These are phyloP conservation scores for Oreocharis arfaki DNA, from an alignment of 2,113 vertebrate genomes.

Conservation along the genomic window DNA sequence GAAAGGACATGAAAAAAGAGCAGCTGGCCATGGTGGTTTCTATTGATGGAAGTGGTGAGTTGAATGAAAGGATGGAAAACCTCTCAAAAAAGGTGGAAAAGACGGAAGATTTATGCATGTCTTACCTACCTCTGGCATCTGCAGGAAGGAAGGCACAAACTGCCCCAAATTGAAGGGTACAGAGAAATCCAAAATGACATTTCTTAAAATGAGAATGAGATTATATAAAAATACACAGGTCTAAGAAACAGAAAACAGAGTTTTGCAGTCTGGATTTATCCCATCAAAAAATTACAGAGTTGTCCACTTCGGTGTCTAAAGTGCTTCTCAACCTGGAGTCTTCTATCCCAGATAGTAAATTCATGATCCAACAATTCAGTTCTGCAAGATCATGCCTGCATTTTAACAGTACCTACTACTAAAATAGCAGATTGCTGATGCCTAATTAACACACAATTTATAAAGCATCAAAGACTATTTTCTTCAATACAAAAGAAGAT, in stretches of 20 bases:
- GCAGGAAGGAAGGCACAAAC: background rate
- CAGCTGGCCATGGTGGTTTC: background rate
- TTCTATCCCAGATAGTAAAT: background rate
- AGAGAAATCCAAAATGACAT: background rate
- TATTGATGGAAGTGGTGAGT: background rate
- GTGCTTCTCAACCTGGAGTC: background rate
- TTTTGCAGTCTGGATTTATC: background rate
- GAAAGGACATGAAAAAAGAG: background rate
- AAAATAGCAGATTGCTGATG: conserved; percentile 13
- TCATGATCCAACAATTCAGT: background rate
- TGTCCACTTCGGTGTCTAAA: background rate
- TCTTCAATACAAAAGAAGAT: conserved; percentile 39
- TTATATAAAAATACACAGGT: background rate
- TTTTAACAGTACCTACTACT: conserved; percentile 23
- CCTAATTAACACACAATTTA: conserved; percentile 44
- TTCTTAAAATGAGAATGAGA: background rate
- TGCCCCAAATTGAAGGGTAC: background rate
- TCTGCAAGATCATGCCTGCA: background rate
- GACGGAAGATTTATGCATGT: background rate
- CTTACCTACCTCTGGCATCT: background rate
- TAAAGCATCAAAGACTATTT: conserved; percentile 35
- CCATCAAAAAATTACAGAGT: background rate
- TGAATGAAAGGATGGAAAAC: background rate
- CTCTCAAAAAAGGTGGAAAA: background rate
- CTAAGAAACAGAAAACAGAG: background rate